phyloP scores from a whole-genome alignment of 2,113 vertebrate species.

The Datnioides undecimradiatus region DNA sequence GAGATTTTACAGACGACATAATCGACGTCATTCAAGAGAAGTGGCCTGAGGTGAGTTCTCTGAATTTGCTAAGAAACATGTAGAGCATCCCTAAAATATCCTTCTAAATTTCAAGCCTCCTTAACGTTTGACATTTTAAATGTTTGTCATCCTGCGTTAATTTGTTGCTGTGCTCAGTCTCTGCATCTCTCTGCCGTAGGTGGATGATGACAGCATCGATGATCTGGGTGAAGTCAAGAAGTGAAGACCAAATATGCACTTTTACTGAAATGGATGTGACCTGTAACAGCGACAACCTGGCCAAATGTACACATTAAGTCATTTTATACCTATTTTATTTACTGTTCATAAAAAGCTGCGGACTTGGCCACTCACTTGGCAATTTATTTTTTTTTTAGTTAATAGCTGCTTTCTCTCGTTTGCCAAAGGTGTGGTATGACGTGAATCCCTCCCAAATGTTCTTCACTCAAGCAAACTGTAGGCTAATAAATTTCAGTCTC shows the following conservation, averaged over 20 bases:
- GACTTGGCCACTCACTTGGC: conserved; percentile 86
- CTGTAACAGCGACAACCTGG: conserved; percentile 85
- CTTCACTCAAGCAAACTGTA: conserved; percentile 87
- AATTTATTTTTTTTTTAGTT: conserved; percentile 83
- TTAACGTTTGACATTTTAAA: too few species aligned
- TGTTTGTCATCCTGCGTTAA: too few species aligned
- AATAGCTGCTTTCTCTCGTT: conserved; percentile 89
- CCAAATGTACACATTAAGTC: conserved; percentile 88
- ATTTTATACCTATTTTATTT: conserved; percentile 90
- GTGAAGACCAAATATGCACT: conserved; percentile 89
- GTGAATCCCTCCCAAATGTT: conserved; percentile 86
- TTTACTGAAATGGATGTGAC: conserved; percentile 87
- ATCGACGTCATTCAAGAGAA: conserved; percentile 99
- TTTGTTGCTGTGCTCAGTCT: background rate
- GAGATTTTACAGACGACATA: conserved; percentile 99
- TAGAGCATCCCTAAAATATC: too few species aligned
- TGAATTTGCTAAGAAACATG: too few species aligned
- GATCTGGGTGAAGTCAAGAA: conserved; percentile 99
- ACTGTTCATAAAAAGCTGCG: conserved; percentile 88
- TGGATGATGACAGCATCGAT: conserved; percentile 98
- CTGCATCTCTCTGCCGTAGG: conserved; percentile 78
- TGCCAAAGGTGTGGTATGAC: conserved; percentile 92
- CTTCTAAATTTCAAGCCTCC: background rate
- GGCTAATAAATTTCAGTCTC: conserved; percentile 92
- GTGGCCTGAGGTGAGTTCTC: conserved; percentile 93